These are phyloP conservation scores for Cebidichthys violaceus DNA, from an alignment of 2,113 vertebrate species.

Conservation along the genomic window DNA sequence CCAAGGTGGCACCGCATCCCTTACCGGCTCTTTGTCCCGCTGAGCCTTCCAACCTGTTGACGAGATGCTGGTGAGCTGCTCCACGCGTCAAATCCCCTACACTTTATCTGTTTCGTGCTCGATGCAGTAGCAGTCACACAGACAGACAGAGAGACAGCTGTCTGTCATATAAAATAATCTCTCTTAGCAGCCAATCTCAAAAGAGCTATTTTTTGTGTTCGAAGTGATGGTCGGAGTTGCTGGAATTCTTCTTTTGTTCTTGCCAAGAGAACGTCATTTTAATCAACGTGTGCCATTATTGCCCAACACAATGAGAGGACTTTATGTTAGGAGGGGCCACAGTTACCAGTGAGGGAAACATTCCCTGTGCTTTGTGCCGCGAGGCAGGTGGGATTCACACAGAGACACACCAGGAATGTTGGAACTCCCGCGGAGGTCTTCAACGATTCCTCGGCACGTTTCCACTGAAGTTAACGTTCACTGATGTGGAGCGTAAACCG, in stretches of 20 bases:
- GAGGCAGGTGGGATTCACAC: background rate
- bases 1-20: conserved; percentile 36
- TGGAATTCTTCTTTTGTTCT: conserved; percentile 5
- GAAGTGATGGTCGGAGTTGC: background rate
- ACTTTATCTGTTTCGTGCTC: conserved; percentile 4
- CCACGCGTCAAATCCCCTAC: conserved; percentile 3
- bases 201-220: conserved; percentile 14
- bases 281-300: background rate
- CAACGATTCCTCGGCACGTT: background rate
- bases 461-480: background rate
- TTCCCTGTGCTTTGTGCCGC: background rate
- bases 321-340: background rate
- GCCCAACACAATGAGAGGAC: conserved; percentile 5
- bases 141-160: background rate
- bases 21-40: conserved; percentile 14
- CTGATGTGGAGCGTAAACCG: background rate
- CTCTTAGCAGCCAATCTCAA: conserved; percentile 15
- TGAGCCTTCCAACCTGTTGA: conserved; percentile 36
- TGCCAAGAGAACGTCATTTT: conserved; percentile 16
- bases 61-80: conserved; percentile 15
- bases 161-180: conserved; percentile 28
- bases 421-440: background rate
- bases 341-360: conserved; percentile 1
- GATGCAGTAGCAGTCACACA: background rate
- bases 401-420: background rate